Evolutionary conservation across 2,113 vertebrate species (phyloP), one percentile per base, ranked within the genome.

Genomic region (Salvator merianae): DNA sequence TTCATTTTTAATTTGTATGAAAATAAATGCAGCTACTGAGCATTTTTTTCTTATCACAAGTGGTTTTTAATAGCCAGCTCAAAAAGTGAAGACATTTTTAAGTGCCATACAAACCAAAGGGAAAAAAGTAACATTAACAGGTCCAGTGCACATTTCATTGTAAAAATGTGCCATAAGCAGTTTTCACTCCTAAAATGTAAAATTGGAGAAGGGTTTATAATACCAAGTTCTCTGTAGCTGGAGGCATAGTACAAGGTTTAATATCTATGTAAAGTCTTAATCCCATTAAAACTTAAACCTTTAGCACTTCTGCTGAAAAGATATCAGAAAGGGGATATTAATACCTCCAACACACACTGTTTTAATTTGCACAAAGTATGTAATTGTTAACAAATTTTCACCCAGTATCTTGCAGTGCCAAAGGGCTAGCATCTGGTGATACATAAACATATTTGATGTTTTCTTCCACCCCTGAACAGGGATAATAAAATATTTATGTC

Each of bases 221-320:
- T 62, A 28, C 47, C 6, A 76, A 88, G 28, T 24, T 88, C 28
- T 87, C 84, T 87, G 87, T 75, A 76, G 82, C 77, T 88, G 34
- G 69, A 85, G 79, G 80, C 16, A 55, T 53, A 82, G 24, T 85
- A 74, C 74, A 84, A 89, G 50, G 78, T 90, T 91, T 87, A 87
- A 88, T 90, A 83, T 89, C 90, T 86, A 81, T 90, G 76, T 78
- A 80, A 70, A 79, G 13, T 28, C 68, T 89, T 91, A 90, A 93
- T 91, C 72, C 62, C 0, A 24, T 90, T 80, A 66, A 47, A 89
- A 90, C 28, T 68, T 87, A 2, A 34, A 78, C 50, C 72, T 91
- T 93, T 83, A 77, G 24, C 32, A 62, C 79, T 89, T 86, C 9
- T 47, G 20, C 3, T 88, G 62, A 71, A 88, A 85, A 75, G 73